phyloP scores from a whole-genome alignment of 2,888 invertebrate species.

The Volucella bombylans region DNA sequence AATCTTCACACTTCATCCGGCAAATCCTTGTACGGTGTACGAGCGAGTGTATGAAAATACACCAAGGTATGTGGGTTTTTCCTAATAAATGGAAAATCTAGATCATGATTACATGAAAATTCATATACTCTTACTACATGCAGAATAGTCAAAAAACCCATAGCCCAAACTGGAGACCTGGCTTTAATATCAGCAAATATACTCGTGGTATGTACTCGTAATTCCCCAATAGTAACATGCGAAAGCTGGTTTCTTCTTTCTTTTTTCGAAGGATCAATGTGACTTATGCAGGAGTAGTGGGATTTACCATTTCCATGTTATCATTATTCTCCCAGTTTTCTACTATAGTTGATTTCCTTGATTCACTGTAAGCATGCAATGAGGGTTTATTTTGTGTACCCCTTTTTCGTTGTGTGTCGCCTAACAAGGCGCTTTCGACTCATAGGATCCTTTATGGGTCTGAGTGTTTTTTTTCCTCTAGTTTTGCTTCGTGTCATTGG shows the following conservation, averaged over 20 bases:
- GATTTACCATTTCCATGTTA: slow-evolving; percentile 16
- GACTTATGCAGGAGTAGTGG: slow-evolving; percentile 49
- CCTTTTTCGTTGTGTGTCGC: slow-evolving; percentile 24
- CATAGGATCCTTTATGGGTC: slow-evolving; percentile 26
- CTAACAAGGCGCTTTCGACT: slow-evolving; percentile 48
- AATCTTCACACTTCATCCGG: slow-evolving; percentile 61
- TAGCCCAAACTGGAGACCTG: background rate
- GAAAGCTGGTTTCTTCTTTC: slow-evolving; percentile 33
- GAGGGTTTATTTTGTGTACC: slow-evolving; percentile 15
- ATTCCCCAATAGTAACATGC: slow-evolving; percentile 53
- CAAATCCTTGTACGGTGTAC: slow-evolving; percentile 24
- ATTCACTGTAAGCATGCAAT: slow-evolving; percentile 59
- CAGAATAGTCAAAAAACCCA: background rate
- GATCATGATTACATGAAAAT: slow-evolving; percentile 37
- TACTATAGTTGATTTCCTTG: slow-evolving; percentile 51
- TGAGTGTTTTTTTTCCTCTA: slow-evolving; percentile 21
- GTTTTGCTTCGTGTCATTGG: slow-evolving; percentile 59
- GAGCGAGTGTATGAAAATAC: background rate
- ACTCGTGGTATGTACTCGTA: too few species aligned
- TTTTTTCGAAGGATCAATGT: slow-evolving; percentile 35
- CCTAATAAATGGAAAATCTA: slow-evolving; percentile 46
- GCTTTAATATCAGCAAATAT: slow-evolving; percentile 34
- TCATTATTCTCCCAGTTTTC: slow-evolving; percentile 7
- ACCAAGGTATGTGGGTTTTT: slow-evolving; percentile 22
- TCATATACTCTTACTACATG: background rate